These are phyloP conservation scores for Danio choprae DNA, from an alignment of 2,797 vertebrate species.

Conservation along the genomic window DNA sequence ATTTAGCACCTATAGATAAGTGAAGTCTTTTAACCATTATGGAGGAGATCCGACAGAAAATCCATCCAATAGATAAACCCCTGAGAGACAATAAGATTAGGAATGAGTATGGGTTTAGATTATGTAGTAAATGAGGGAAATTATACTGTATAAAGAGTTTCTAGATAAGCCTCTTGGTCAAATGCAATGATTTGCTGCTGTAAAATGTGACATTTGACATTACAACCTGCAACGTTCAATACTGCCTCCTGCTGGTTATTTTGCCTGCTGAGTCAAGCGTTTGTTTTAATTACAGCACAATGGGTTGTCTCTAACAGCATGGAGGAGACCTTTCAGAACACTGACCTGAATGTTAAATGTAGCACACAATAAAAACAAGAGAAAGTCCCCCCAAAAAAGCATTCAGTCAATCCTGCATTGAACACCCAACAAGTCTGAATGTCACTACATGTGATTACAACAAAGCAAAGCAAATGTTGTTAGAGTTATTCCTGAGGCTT, in stretches of 20 bases:
- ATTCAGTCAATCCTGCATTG: neutral
- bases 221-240: constrained; percentile 16
- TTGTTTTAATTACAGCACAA: constrained; percentile 30
- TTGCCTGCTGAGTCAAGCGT: neutral
- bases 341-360: neutral
- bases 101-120: constrained; percentile 1
- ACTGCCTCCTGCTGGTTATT: constrained; percentile 55
- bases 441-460: neutral
- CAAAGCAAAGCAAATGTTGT: neutral
- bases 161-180: neutral
- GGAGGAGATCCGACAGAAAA: constrained; percentile 18
- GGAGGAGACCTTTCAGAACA: constrained; percentile 12
- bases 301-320: neutral
- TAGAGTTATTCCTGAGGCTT: neutral
- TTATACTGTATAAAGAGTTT: neutral
- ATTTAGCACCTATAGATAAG: constrained; percentile 45
- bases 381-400: neutral
- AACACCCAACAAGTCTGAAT: neutral
- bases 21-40: neutral
- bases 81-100: neutral
- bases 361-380: neutral
- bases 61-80: neutral
- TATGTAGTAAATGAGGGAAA: neutral
- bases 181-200: constrained; percentile 17
- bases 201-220: constrained; percentile 11